Base-by-base conservation (phyloP, 37 sponge, comb jelly and placozoan species). In the Ephydatia muelleri region DNA sequence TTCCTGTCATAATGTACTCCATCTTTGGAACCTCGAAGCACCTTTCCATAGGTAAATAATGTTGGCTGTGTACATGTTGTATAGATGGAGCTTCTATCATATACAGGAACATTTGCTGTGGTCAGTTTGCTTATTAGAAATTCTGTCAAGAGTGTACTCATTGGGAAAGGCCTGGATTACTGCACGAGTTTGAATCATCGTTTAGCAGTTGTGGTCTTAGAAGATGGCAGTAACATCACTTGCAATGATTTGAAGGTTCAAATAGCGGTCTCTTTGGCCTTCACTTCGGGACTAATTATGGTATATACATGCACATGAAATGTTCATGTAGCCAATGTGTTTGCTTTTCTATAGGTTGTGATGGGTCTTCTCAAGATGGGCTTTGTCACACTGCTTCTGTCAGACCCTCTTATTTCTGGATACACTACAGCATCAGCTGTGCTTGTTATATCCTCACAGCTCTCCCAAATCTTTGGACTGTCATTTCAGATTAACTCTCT, bases 1-100 rank as follows among this genome's bases (percentile, higher is more conserved):
- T 92, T 6, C 91, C 93, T 71, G 84, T 87, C 11, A 65, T 95
- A 23, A 38, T 92, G 2, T 92, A 92, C 80, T 73, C 96, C 48
- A 78, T 92, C 30, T 87, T 95, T 37, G 96, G 96, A 1, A 86
- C 91, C 65, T 95, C 96, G 36, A 86, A 82, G 84, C 96, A 95
- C 70, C 81, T 91, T 39, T 95, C 96, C 47, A 86, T 94, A 22
- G 89, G 89, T 88, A 40, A 73, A 83, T 78, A 16, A 27, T 11
- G 38, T 22, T 37, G 5, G 35, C 32, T 70, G 39, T 5, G 2
- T 4, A 33, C 31, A 35, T 33, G 35, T 16, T 8, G 76, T 75
- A 33, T 29, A n/a, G n/a, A 43, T 57, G 22, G 36, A 75, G 2
- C 25, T 84, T 35, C 16, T 83, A 25, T 16, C 38, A 77, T 27